A percentile compares a stretch with the other conserved stretches of the same genome.
Conservation (phyloP, 2,888 invertebrate genomes). For the Gerris lacustris region DNA sequence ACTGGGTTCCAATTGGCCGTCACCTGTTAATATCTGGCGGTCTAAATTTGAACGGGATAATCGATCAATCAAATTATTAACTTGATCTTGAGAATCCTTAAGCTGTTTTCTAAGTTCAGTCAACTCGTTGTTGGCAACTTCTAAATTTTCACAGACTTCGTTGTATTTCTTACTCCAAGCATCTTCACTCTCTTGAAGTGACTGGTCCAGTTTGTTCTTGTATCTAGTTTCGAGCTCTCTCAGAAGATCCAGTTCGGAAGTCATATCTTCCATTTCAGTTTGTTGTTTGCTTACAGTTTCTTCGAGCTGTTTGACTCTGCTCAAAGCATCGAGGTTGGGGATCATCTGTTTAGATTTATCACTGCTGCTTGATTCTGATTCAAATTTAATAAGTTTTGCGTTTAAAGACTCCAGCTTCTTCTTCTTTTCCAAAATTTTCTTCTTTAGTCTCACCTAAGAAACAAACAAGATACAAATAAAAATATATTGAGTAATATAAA, state of each 20-base stretch:
- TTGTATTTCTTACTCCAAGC: constrained; percentile 1
- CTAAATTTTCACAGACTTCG: neutral
- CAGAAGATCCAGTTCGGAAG: neutral
- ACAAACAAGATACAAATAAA: neutral
- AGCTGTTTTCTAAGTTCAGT: neutral
- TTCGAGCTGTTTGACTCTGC: neutral
- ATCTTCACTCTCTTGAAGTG: neutral
- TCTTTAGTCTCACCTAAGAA: constrained; percentile 5
- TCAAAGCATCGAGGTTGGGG: neutral
- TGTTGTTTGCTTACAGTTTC: neutral
- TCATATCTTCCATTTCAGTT: neutral
- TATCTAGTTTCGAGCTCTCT: neutral
- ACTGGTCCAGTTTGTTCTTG: neutral
- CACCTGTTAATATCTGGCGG: neutral
- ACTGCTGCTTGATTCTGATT: neutral
- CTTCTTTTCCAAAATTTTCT: neutral
- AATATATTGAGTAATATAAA: neutral
- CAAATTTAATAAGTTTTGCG: neutral
- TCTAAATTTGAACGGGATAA: neutral
- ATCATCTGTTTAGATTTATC: neutral
- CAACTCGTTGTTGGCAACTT: neutral
- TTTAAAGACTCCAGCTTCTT: neutral
- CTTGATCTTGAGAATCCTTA: neutral
- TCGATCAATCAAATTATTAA: neutral
- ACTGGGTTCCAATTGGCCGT: neutral